These are phyloP conservation scores for Xanthostigma xanthostigma DNA, from an alignment of 2,888 invertebrate genomes.

Conservation along the genomic window DNA sequence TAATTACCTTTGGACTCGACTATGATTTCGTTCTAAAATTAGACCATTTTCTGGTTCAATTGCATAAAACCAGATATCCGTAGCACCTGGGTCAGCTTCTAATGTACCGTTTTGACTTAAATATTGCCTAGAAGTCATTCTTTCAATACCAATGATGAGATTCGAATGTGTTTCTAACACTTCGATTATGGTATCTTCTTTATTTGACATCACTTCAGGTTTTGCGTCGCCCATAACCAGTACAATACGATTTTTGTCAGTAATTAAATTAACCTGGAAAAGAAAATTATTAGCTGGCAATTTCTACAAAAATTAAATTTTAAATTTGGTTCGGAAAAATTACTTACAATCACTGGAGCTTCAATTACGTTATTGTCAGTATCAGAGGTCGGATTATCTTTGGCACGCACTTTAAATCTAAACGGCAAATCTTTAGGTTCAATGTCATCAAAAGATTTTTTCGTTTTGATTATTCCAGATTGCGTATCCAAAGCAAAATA, in stretches of 20 bases:
- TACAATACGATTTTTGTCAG: constrained; percentile 60
- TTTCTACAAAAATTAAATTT: constrained; percentile 22
- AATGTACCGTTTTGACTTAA: constrained; percentile 61
- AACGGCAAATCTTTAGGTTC: constrained; percentile 51
- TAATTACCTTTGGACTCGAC: constrained; percentile 49
- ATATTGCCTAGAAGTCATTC: constrained; percentile 61
- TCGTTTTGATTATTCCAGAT: constrained; percentile 63
- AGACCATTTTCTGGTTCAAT: constrained; percentile 64
- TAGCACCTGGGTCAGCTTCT: constrained; percentile 52
- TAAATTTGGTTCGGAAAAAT: constrained; percentile 17
- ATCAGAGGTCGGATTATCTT: constrained; percentile 55
- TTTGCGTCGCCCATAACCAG: constrained; percentile 60
- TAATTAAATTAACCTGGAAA: constrained; percentile 58
- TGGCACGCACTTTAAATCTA: constrained; percentile 53
- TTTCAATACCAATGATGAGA: constrained; percentile 66
- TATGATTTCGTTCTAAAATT: constrained; percentile 58
- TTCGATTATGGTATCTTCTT: constrained; percentile 38
- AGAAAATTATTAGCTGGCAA: constrained; percentile 9
- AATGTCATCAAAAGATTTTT: constrained; percentile 54
- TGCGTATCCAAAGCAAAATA: constrained; percentile 59
- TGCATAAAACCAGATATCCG: constrained; percentile 78
- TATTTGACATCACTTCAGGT: constrained; percentile 47
- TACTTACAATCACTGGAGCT: constrained; percentile 47
- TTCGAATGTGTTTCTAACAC: constrained; percentile 58
- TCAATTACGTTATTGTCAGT: constrained; percentile 45